Evolutionary conservation across 2,113 vertebrate species (phyloP), one percentile per base, ranked within the genome.

Genomic region (Beaufortia kweichowensis): DNA sequence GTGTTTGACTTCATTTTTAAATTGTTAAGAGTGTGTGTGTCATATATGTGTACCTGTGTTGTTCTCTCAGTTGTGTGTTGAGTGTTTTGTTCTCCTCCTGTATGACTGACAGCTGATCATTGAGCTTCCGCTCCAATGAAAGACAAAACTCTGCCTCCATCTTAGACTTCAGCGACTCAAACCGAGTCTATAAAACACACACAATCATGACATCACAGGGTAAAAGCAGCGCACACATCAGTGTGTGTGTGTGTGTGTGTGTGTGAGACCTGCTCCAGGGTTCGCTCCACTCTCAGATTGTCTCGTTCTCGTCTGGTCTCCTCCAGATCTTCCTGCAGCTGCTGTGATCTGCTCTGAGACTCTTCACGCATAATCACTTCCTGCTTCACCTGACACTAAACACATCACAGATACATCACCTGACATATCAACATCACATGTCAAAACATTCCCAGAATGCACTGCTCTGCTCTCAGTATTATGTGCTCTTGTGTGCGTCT

Each of bases 61-160:
- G 90, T 1, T 93, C 91, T 60, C 90, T 77, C 1, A 92, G 82
- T 5, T 84, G 80, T 35, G 86, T 80, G 1, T 82, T 84, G 60
- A 90, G 88, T 2, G 84, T 86, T 2, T 86, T 41, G 69, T 88
- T 89, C 55, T 87, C 92, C 79, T 92, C 88, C 28, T 93, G 92
- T 3, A 89, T 79, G 50, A 85, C 75, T 0, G 85, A 84, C 67
- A 94, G 80, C 19, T 85, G 80, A 69, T 92, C 90, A 0, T 88
- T 89, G 82, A 93, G 85, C 78, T 68, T 86, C 79, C 91, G 90
- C 72, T 93, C 92, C 57, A 92, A 75, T 3, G 85, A 85, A 50
- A 92, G 81, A 15, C 90, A 86, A 78, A 91, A 79, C 75, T 93
- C 91, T 0, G 90, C 90, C 75, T 94, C 92, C 81, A 91, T 77